These are phyloP conservation scores for Typhlichthys eigenmanni DNA, from an alignment of 2,797 vertebrate genomes.

Conservation along the genomic window DNA sequence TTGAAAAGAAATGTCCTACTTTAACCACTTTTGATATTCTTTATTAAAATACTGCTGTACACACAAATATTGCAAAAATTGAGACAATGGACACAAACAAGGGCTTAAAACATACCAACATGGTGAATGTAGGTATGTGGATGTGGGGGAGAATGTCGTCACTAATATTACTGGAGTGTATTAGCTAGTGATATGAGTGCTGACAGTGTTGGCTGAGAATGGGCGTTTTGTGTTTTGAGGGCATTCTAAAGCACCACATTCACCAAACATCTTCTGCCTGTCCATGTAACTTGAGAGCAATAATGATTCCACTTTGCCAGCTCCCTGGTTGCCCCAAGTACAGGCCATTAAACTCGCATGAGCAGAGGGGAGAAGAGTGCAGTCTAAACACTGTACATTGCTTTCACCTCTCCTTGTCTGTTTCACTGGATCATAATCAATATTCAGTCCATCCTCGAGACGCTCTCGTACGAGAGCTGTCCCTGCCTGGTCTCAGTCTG, in stretches of 20 bases:
- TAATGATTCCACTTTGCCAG: slow-evolving; percentile 56
- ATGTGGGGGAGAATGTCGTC: slow-evolving; percentile 64
- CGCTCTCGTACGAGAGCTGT: background rate
- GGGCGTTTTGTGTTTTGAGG: slow-evolving; percentile 25
- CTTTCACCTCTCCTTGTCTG: slow-evolving; percentile 12
- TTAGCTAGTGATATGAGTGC: slow-evolving; percentile 54
- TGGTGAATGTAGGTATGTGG: slow-evolving; percentile 69
- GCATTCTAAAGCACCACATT: slow-evolving; percentile 79
- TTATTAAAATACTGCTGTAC: slow-evolving; percentile 99
- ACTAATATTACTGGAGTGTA: slow-evolving; percentile 67
- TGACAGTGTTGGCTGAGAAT: slow-evolving; percentile 24
- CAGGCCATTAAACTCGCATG: slow-evolving; percentile 22
- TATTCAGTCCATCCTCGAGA: background rate
- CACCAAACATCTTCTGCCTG: slow-evolving; percentile 63
- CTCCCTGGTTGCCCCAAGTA: slow-evolving; percentile 63
- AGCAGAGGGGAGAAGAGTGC: background rate
- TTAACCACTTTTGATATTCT: slow-evolving; percentile 84
- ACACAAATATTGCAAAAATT: slow-evolving; percentile 89
- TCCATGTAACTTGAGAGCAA: slow-evolving; percentile 65
- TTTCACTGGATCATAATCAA: background rate
- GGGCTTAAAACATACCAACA: slow-evolving; percentile 79
- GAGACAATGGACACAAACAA: slow-evolving; percentile 89
- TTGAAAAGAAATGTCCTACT: too few species aligned
- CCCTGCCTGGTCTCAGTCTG: slow-evolving; percentile 4
- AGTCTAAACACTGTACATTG: slow-evolving; percentile 15